phyloP scores from a whole-genome alignment of 1,140 invertebrate species.

The Papilio dardanus region DNA sequence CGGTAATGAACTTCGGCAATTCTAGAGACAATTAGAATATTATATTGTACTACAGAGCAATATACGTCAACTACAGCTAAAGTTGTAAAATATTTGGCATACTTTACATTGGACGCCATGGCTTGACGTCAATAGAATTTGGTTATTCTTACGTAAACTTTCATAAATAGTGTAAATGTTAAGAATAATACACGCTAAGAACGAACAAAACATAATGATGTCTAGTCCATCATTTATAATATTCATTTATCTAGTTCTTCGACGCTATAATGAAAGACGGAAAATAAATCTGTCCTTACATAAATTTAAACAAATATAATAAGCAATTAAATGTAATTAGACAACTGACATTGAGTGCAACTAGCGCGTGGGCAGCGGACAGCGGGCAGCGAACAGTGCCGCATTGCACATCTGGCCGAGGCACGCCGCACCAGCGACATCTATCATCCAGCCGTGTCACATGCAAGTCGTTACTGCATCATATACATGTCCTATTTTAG shows the following conservation, averaged over 20 bases:
- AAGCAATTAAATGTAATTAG: constrained; percentile 39
- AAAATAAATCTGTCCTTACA: neutral
- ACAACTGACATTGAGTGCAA: constrained; percentile 48
- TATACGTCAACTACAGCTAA: constrained; percentile 42
- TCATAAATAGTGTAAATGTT: neutral
- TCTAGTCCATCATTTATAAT: neutral
- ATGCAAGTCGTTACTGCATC: constrained; percentile 29
- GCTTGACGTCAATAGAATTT: neutral
- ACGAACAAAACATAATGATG: neutral
- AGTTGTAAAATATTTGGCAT: constrained; percentile 43
- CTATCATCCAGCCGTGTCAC: constrained; percentile 35
- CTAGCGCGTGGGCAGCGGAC: constrained; percentile 43
- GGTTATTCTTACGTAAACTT: neutral
- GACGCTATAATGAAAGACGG: neutral
- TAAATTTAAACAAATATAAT: constrained; percentile 7
- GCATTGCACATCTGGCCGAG: constrained; percentile 45
- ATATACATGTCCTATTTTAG: constrained; percentile 16
- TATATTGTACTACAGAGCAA: constrained; percentile 49
- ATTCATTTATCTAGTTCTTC: neutral
- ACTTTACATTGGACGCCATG: neutral
- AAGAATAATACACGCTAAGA: neutral
- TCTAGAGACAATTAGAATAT: constrained; percentile 60
- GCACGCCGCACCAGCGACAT: constrained; percentile 32
- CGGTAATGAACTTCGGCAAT: constrained; percentile 71
- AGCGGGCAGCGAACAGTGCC: constrained; percentile 38